Base-by-base conservation (phyloP, 92 coral and sea anemone genomes). In the Palythoa heliodiscus region DNA sequence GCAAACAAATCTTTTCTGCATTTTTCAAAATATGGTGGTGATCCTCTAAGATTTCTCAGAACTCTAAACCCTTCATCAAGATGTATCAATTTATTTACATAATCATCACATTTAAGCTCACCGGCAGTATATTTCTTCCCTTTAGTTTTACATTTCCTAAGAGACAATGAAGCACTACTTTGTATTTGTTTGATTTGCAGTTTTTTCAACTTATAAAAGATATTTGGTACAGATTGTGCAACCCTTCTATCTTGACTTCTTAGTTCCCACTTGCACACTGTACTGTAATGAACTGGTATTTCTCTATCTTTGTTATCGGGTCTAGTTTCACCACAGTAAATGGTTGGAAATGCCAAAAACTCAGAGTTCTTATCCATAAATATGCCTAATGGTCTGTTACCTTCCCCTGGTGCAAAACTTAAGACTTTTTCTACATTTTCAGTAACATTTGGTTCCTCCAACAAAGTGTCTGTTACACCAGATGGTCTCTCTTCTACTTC, bases 41-140 rank as follows among this genome's bases (percentile, higher is more conserved):
- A 60, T 17, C 97, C 97, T 85, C 94, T 48, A 1, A 91, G 38
- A 77, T 91, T 89, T 84, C 55, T 89, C 25, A 93, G 60, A n/a
- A 93, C 97, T 87, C 97, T 85, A 38, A 87, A 91, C 4, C 94
- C 97, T 91, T 93, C 97, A 91, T 91, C 93, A 70, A 92, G 90
- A 82, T 85, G 87, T 16, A 93, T 66, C 50, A 93, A 70, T 10
- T 91, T 91, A 66, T 91, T 76, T 0, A 91, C n/a, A 22, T 40
- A 61, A 8, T 85, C 84, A 7, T 84, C 90, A n/a, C 84, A 58
- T 73, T 89, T 93, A 1, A 91, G 48, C 11, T 91, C 91, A 78
- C 91, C 94, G 9, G 94, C 94, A n/a, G 93, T 93, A 76, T 84
- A 93, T 80, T 74, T 91, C 76, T 89, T 93, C 5, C 94, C 91